Evolutionary conservation across 2,888 invertebrate genomes (phyloP), one percentile per base, ranked within the genome.

Genomic region (Melolontha melolontha): DNA sequence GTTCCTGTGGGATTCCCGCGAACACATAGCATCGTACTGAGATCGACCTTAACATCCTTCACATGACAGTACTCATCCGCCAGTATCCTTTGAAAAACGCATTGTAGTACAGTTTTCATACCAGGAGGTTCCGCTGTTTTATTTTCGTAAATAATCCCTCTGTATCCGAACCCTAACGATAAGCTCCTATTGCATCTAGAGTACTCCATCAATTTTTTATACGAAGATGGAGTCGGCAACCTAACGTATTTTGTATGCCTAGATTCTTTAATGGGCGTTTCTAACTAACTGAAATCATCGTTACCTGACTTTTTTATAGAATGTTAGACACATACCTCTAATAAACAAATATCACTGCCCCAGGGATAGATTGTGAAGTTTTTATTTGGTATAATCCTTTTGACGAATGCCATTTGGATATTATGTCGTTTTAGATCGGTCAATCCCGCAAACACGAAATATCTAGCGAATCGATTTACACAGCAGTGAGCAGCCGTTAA

Each of bases 71-170:
- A 62, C 1, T 62, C 17, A 8, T 62, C 59, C 10, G 8, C 29
- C 59, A 62, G 34, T 2, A 62, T 11, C 22, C 59, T 47, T 34
- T 62, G 59, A 62, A 62, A 62, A 16, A 47, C 59, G 27, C 59
- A 62, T 14, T 62, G 59, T 10, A 62, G 34, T 10, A 47, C 10
- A 34, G 22, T 27, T 34, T 17, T 47, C 8, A 17, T 1, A 22
- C n/a, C 2, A 22, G 22, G 17, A 17, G 59, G 47, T n/a, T 47
- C 34, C 39, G 39, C 16, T 10, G 47, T 16, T 8, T 16, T 14
- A 47, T 62, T 47, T 12, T 29, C 47, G 14, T 47, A 16, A 12
- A 62, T 34, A 14, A 17, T 47, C 14, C 59, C 27, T 7, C 59
- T 44, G 29, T 62, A 62, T 47, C 59, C 59, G 47, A 62, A 62